These are phyloP conservation scores for Palaemon carinicauda DNA, from an alignment of 1,140 invertebrate genomes.

Conservation along the genomic window DNA sequence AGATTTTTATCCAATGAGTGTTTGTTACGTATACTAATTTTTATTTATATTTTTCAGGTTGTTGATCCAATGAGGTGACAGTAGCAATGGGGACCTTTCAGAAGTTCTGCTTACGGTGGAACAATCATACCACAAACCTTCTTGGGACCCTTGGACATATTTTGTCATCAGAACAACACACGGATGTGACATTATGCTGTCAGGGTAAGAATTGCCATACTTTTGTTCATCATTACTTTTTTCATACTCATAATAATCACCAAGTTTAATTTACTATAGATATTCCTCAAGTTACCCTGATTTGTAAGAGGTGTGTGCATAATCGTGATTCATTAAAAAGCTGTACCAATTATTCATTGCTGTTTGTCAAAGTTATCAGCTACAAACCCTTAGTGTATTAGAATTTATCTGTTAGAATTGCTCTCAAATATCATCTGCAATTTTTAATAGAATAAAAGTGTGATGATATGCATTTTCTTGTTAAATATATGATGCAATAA, in stretches of 20 bases:
- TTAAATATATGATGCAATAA: too few species aligned
- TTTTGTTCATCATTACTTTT: not conserved
- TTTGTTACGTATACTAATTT: not conserved
- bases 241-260: not conserved
- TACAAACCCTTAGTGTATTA: too few species aligned
- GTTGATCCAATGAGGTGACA: constrained; percentile 48
- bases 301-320: not conserved
- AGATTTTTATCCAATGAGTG: not conserved
- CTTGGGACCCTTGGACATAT: constrained; percentile 63
- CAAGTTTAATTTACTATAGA: too few species aligned
- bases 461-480: too few species aligned
- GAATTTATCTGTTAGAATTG: too few species aligned
- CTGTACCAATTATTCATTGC: not conserved
- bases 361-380: not conserved
- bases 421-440: too few species aligned
- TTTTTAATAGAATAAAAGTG: too few species aligned
- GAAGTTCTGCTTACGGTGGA: constrained; percentile 65
- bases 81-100: constrained; percentile 60
- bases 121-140: constrained; percentile 65
- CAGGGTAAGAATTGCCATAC: constrained; percentile 29
- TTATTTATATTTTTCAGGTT: constrained; percentile 7
- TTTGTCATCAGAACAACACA: constrained; percentile 59
- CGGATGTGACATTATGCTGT: constrained; percentile 58
- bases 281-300: too few species aligned
- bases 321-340: not conserved